Base-by-base conservation (phyloP, 2,797 vertebrate species). In the Karalla daura region DNA sequence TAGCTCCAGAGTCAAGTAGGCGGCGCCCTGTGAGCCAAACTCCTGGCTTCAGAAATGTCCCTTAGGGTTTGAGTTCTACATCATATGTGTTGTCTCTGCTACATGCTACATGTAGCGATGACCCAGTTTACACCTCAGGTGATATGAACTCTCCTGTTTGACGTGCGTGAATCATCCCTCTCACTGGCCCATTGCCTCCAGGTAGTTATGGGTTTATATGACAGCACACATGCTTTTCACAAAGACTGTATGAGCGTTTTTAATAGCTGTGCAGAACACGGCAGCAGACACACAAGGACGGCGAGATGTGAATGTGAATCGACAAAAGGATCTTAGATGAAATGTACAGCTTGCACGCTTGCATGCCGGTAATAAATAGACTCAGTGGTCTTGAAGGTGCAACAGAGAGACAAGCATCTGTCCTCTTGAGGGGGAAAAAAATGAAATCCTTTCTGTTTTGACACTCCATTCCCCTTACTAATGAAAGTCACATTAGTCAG, bases 121-220 rank as follows among this genome's bases (percentile, higher is more conserved):
- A 74, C 49, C 79, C 56, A 64, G n/a, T 79, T 78, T 74, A 80
- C 76, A 70, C 69, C 45, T 24, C 1, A 5, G 11, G 59, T 69
- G 74, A 74, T 70, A 60, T 63, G 72, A 83, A 73, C 66, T 66
- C 53, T 51, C 66, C 72, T 68, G 79, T 82, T 15, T 30, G n/a
- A n/a, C n/a, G n/a, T n/a, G 45, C 23, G 12, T 77, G 83, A 85
- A 78, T 86, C 80, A 78, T 74, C 67, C 61, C 69, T 73, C 74
- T 76, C 53, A 5, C 76, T 64, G 81, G 81, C 61, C 70, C 79
- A 75, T 84, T 86, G 78, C 83, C 73, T 81, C 65, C 73, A 71
- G 58, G 78, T 75, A 79, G 69, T 87, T 86, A 72, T 44, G 46
- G 71, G 62, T 59, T 73, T 33, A 30, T 65, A 47, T 24, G 49